phyloP scores from a whole-genome alignment of 2,113 vertebrate genomes.

The Gopherus flavomarginatus region DNA sequence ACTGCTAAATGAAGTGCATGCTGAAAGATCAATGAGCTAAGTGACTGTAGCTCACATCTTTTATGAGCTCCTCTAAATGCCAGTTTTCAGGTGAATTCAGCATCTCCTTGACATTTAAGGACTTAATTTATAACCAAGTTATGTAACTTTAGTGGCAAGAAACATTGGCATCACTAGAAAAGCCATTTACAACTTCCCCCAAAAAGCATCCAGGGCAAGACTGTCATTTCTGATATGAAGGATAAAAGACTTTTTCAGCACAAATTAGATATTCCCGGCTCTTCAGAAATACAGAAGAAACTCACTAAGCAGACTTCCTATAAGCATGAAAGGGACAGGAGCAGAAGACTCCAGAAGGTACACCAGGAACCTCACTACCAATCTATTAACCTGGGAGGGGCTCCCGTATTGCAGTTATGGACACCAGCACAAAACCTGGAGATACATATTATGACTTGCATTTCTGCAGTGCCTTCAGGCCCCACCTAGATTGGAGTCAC shows the following conservation, averaged over 20 bases:
- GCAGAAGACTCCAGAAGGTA: not conserved
- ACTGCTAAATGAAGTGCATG: slow-evolving; percentile 33
- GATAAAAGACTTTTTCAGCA: not conserved
- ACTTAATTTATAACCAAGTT: slow-evolving; percentile 72
- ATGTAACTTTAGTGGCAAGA: slow-evolving; percentile 69
- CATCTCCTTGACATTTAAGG: slow-evolving; percentile 73
- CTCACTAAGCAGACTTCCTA: not conserved
- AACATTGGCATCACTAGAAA: slow-evolving; percentile 38
- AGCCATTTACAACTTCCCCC: slow-evolving; percentile 31
- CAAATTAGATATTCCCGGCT: slow-evolving; percentile 24
- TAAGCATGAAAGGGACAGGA: not conserved
- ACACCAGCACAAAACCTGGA: not conserved
- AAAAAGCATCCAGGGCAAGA: not conserved
- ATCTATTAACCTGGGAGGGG: not conserved
- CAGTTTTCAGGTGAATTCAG: slow-evolving; percentile 69
- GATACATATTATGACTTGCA: rapidly evolving
- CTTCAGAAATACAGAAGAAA: slow-evolving; percentile 34
- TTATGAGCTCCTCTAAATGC: slow-evolving; percentile 63
- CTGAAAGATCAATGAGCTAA: slow-evolving; percentile 38
- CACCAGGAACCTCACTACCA: slow-evolving; percentile 21
- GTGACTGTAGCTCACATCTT: slow-evolving; percentile 35
- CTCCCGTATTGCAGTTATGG: not conserved
- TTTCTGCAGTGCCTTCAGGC: not conserved
- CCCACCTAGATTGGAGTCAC: not conserved
- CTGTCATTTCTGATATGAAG: not conserved